phyloP scores from a whole-genome alignment of 35 echinoderm and acorn worm species.

The Strongylocentrotus purpuratus region DNA sequence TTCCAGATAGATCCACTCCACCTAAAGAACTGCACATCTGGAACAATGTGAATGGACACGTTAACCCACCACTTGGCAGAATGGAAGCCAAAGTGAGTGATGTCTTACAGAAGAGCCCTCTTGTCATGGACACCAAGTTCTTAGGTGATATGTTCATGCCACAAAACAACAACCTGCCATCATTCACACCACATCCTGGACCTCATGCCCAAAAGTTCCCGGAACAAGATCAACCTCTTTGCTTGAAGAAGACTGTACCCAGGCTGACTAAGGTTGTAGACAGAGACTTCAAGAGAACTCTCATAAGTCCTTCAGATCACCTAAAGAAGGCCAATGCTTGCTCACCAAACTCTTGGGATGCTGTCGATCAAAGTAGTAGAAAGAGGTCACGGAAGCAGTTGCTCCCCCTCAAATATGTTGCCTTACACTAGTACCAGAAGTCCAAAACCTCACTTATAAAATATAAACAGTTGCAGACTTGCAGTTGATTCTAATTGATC shows the following conservation, averaged over 20 bases:
- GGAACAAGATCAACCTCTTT: conserved; percentile 2
- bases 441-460: no score
- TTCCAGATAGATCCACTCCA: not conserved
- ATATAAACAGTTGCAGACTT: no score
- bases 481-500: no score
- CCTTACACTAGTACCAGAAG: not conserved
- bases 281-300: not conserved
- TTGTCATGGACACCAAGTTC: not conserved
- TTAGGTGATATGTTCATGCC: not conserved
- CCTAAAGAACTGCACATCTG: not conserved
- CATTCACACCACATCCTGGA: not conserved
- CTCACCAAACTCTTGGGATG: not conserved
- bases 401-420: conserved; percentile 23
- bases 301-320: not conserved
- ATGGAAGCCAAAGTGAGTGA: not conserved
- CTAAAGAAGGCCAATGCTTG: not conserved
- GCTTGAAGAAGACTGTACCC: not conserved
- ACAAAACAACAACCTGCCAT: not conserved
- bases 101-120: not conserved
- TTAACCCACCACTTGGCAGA: not conserved
- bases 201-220: not conserved
- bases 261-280: not conserved
- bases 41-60: not conserved
- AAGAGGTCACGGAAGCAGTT: conserved; percentile 7
- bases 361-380: not conserved